Conservation (phyloP, 92 coral and sea anemone species). For the Meandrina meandrites region DNA sequence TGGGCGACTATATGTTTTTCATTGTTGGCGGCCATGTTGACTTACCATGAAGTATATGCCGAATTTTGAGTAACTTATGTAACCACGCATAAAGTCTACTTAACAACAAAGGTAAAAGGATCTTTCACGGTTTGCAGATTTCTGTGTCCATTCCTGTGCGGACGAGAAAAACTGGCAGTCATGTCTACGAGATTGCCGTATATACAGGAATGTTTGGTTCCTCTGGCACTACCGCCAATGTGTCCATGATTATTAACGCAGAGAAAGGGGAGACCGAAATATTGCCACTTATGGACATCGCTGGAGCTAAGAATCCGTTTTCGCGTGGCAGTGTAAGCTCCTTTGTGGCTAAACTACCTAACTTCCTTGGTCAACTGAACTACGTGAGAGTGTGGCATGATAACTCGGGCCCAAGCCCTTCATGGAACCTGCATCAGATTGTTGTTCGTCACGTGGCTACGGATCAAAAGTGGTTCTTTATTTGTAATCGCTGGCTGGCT, state of each 20-base stretch:
- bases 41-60: too few relatives aligned
- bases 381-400: constrained; percentile 84
- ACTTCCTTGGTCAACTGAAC: constrained; percentile 66
- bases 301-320: constrained; percentile 55
- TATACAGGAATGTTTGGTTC: constrained; percentile 78
- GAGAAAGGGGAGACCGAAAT: constrained; percentile 66
- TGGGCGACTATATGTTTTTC: too few relatives aligned
- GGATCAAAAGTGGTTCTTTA: constrained; percentile 65
- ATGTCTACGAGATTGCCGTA: constrained; percentile 73
- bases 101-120: too few relatives aligned
- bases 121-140: constrained; percentile 1
- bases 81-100: too few relatives aligned
- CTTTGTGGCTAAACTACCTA: constrained; percentile 61
- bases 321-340: constrained; percentile 66
- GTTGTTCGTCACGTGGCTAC: constrained; percentile 70
- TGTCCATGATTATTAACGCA: constrained; percentile 66
- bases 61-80: too few relatives aligned
- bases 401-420: constrained; percentile 74
- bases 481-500: constrained; percentile 85
- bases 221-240: constrained; percentile 90
- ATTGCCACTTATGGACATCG: constrained; percentile 59
- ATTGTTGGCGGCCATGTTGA: too few relatives aligned
- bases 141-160: constrained; percentile 31
- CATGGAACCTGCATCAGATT: constrained; percentile 75
- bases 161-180: constrained; percentile 40